Conservation (phyloP, 2,797 vertebrate species). For the Amphiprion clarkii region DNA sequence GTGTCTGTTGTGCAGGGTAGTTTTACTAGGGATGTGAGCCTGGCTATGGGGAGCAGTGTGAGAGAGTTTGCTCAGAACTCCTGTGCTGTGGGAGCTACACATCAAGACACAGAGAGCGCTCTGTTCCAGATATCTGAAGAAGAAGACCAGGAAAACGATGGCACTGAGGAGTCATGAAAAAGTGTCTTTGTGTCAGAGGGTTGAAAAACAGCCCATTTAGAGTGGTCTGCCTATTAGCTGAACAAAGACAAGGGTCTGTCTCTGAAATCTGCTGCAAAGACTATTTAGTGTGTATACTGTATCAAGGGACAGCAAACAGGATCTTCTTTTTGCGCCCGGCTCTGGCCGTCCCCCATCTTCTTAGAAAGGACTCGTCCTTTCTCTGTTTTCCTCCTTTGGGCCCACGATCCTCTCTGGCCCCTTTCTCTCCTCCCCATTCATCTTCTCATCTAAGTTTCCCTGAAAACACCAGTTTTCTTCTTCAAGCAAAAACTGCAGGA, state of each 20-base stretch:
- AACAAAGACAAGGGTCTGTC: constrained; percentile 83
- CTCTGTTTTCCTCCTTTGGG: constrained; percentile 70
- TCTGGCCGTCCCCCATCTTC: constrained; percentile 69
- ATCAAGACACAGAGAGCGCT: constrained; percentile 80
- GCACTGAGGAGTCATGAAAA: constrained; percentile 85
- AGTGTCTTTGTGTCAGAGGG: constrained; percentile 86
- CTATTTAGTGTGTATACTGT: constrained; percentile 85
- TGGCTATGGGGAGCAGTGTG: constrained; percentile 64
- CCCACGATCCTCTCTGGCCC: constrained; percentile 61
- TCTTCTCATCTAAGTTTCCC: constrained; percentile 61
- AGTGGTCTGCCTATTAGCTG: constrained; percentile 82
- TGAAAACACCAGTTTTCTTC: constrained; percentile 63
- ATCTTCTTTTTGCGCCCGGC: constrained; percentile 75
- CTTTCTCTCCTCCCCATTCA: constrained; percentile 67
- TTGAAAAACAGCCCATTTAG: constrained; percentile 86
- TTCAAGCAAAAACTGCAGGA: constrained; percentile 47
- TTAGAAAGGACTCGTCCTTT: constrained; percentile 76
- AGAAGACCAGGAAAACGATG: constrained; percentile 82
- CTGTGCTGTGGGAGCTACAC: constrained; percentile 76
- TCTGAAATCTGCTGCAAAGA: constrained; percentile 82
- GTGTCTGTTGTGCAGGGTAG: constrained; percentile 52
- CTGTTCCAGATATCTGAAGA: constrained; percentile 82
- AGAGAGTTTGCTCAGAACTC: constrained; percentile 74
- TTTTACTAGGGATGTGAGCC: constrained; percentile 61
- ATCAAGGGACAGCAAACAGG: constrained; percentile 82